Conservation (phyloP, 1,140 invertebrate species). For the Drosophila erecta region DNA sequence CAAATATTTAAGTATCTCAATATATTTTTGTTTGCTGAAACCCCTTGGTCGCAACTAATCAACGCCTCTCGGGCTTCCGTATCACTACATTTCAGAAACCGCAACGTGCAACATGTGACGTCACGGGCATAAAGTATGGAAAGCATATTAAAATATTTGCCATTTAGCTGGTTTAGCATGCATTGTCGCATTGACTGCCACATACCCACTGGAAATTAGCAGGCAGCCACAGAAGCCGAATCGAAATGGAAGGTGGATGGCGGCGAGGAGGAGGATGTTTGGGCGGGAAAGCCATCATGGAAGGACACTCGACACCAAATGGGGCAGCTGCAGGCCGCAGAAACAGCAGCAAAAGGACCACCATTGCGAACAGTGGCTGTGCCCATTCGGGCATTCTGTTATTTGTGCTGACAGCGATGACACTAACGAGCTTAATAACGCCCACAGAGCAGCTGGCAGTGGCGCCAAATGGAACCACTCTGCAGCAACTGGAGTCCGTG, state of each 20-base stretch:
- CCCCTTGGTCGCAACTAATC: constrained; percentile 18
- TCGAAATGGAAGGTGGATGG: neutral
- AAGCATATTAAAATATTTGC: constrained; percentile 79
- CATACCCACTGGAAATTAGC: constrained; percentile 57
- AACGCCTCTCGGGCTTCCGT: constrained; percentile 1
- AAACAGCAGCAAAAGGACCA: constrained; percentile 22
- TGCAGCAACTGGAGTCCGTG: constrained; percentile 24
- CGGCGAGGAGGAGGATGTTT: neutral
- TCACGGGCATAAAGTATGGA: constrained; percentile 55
- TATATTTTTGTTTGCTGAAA: neutral
- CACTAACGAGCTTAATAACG: constrained; percentile 83
- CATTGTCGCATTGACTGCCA: constrained; percentile 39
- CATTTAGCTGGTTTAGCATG: constrained; percentile 49
- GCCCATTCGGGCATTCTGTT: constrained; percentile 63
- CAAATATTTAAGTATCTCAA: no score
- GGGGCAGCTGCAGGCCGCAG: constrained; percentile 63
- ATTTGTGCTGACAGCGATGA: constrained; percentile 78
- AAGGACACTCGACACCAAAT: constrained; percentile 70
- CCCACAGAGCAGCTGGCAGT: constrained; percentile 77
- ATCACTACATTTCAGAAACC: constrained; percentile 10
- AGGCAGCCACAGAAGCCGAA: constrained; percentile 10
- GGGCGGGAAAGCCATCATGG: constrained; percentile 50
- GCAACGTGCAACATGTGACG: constrained; percentile 48
- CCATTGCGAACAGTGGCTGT: constrained; percentile 21
- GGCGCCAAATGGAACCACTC: constrained; percentile 44